Base-by-base conservation (phyloP, 2,113 vertebrate genomes). In the Phrynocephalus versicolor region DNA sequence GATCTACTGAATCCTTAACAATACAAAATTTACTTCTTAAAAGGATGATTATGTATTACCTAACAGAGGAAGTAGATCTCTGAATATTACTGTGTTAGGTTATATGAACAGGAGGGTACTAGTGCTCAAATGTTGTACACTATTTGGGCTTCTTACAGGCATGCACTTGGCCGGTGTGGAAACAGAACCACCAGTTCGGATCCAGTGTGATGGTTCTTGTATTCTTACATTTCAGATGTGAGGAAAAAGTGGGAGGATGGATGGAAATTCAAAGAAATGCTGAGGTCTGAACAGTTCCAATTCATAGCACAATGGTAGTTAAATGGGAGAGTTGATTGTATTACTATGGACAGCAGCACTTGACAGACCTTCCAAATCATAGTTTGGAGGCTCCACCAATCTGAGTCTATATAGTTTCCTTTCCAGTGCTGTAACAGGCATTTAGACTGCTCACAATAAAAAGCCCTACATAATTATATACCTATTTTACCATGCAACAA, bases 351-450 rank as follows among this genome's bases (percentile, higher is more conserved):
- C 23, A 45, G 60, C 3, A 64, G 1, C 62, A 64, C 62, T 64
- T 74, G 10, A 39, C 69, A 3, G 16, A 21, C 19, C 27, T 39
- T 51, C 25, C 74, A 70, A 25, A 84, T 78, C 35, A 69, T 70
- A 33, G 21, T 30, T 37, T 65, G 58, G 37, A 86, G 57, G 75
- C 33, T 12, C 15, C 6, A 74, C 30, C 16, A 65, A 35, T 23
- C 60, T 62, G 41, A 57, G 23, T 45, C 76, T 37, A 18, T 65
- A 25, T 33, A 69, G 57, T 64, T 79, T 33, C 19, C 16, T 65
- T 65, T 83, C 33, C 64, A n/a, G n/a, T 37, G 37, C 33, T 84
- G 58, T 80, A 41, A 88, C 79, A 74, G 15, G 19, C 33, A 84
- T 73, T 88, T 39, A 37, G 75, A 64, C 12, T 77, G n/a, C n/a